phyloP scores from a whole-genome alignment of 2,888 invertebrate species.

The Crossocerus cetratus region DNA sequence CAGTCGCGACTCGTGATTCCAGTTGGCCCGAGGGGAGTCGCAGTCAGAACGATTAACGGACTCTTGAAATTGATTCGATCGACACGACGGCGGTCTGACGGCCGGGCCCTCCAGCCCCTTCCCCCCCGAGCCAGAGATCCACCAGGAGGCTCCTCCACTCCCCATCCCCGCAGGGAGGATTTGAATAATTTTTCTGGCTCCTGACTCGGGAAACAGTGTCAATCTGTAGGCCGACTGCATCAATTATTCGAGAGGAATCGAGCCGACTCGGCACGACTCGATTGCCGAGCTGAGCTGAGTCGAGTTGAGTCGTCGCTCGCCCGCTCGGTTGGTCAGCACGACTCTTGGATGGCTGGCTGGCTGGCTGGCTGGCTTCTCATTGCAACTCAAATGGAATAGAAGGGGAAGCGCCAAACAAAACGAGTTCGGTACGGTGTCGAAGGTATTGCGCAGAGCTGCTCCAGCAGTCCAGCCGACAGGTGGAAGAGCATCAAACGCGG shows the following conservation, averaged over 20 bases:
- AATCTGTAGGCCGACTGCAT: conserved; percentile 33
- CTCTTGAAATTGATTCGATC: conserved; percentile 46
- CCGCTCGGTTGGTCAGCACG: neutral
- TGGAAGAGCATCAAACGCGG: too few species aligned
- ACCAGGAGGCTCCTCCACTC: neutral
- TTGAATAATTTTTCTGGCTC: conserved; percentile 69
- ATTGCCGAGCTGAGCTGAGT: conserved; percentile 7
- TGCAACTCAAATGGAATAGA: conserved; percentile 12
- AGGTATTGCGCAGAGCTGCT: conserved; percentile 2
- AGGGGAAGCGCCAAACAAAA: neutral
- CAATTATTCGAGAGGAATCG: neutral
- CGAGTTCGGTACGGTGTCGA: neutral
- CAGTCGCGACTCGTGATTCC: conserved; percentile 10
- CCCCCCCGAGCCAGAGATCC: too few species aligned
- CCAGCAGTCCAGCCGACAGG: too few species aligned
- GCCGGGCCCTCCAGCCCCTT: conserved; percentile 34
- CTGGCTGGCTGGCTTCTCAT: too few species aligned
- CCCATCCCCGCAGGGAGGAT: conserved; percentile 45
- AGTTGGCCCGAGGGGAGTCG: neutral
- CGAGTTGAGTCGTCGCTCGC: conserved; percentile 28
- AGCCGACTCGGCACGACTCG: conserved; percentile 8
- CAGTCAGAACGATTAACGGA: conserved; percentile 40
- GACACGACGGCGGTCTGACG: conserved; percentile 47
- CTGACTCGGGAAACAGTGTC: conserved; percentile 67
- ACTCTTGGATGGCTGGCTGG: too few species aligned